These are phyloP conservation scores for Heterotis niloticus DNA, from an alignment of 2,113 vertebrate species.

Conservation along the genomic window DNA sequence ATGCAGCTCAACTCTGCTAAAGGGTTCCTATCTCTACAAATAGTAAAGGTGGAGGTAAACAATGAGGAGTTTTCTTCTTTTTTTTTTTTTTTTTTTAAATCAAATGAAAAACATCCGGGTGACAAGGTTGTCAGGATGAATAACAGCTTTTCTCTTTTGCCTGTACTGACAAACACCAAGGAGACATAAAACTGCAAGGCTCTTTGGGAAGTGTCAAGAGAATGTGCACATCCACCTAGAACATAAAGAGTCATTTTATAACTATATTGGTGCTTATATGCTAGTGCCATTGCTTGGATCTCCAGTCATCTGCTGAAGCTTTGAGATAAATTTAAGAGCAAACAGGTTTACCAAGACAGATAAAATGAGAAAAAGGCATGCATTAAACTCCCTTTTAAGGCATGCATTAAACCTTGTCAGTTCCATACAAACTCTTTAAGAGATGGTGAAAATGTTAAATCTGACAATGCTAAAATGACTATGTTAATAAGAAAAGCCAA, in stretches of 20 bases:
- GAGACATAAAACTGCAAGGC: neutral
- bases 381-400: neutral
- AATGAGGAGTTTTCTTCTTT: neutral
- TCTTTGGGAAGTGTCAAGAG: neutral
- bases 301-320: neutral
- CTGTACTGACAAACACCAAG: neutral
- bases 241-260: neutral
- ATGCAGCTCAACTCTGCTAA: neutral
- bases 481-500: neutral
- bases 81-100: neutral
- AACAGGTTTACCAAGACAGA: neutral
- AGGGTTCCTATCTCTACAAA: neutral
- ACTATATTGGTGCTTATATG: neutral
- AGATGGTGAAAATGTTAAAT: neutral
- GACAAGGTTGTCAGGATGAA: slow-evolving; percentile 18
- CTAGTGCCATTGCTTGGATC: neutral
- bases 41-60: neutral
- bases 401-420: neutral
- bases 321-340: slow-evolving; percentile 6
- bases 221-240: neutral
- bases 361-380: neutral
- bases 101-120: slow-evolving; percentile 17
- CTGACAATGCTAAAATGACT: neutral
- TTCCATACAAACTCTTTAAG: neutral
- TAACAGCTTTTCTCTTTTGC: slow-evolving; percentile 3